Conservation (phyloP, 2,888 invertebrate genomes). For the Drosophila falleni region DNA sequence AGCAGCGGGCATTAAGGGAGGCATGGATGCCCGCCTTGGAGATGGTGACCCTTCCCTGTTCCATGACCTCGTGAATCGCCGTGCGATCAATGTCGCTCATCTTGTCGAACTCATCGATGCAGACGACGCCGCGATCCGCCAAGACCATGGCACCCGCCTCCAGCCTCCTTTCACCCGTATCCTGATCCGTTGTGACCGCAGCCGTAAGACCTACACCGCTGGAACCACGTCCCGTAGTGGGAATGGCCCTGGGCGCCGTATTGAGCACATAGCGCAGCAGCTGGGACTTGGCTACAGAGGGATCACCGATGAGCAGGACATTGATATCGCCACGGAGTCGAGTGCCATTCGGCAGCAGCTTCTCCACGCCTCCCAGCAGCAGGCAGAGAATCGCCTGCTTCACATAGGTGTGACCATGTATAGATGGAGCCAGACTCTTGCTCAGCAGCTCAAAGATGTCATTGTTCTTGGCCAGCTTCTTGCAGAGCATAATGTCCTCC, state of each 20-base stretch:
- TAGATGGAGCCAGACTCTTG: constrained; percentile 98
- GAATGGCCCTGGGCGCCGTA: constrained; percentile 97
- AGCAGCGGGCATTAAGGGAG: constrained; percentile 97
- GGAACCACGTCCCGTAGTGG: constrained; percentile 98
- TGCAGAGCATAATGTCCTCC: constrained; percentile 95
- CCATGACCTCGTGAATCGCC: constrained; percentile 99
- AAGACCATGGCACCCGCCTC: constrained; percentile 99
- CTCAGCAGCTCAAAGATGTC: constrained; percentile 96
- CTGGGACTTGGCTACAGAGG: constrained; percentile 99
- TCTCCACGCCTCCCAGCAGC: constrained; percentile 97
- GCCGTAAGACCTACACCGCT: constrained; percentile 99
- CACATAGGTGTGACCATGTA: constrained; percentile 98
- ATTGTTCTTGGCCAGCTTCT: constrained; percentile 90
- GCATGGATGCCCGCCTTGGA: constrained; percentile 99
- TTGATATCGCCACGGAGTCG: constrained; percentile 96
- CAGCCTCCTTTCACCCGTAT: constrained; percentile 94
- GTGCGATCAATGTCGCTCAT: constrained; percentile 99
- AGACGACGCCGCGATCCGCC: constrained; percentile 98
- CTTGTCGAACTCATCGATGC: constrained; percentile 98
- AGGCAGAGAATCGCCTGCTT: constrained; percentile 98
- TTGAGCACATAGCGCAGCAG: constrained; percentile 95
- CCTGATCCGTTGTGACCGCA: constrained; percentile 98
- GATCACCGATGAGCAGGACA: constrained; percentile 97
- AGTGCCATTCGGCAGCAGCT: constrained; percentile 95
- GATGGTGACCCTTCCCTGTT: constrained; percentile 98